These are phyloP conservation scores for Sylvilagus bachmani DNA, from an alignment of 2,113 vertebrate genomes.

Conservation along the genomic window DNA sequence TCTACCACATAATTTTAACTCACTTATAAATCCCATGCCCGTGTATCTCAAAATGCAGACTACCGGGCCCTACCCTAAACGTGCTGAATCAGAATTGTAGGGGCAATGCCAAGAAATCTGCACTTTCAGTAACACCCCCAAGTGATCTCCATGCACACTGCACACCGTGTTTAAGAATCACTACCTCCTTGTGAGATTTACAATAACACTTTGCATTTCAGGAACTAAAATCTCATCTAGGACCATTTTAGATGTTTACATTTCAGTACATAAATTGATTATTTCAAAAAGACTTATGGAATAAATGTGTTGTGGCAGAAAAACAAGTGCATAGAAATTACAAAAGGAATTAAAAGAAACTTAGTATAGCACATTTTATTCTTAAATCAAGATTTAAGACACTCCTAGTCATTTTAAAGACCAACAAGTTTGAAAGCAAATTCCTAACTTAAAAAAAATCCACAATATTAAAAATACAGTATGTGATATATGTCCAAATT, in stretches of 20 bases:
- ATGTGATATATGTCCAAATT: constrained; percentile 50
- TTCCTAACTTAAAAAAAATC: constrained; percentile 46
- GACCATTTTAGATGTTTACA: constrained; percentile 43
- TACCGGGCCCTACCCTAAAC: constrained; percentile 19
- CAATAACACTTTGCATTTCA: constrained; percentile 13
- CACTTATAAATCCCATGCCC: neutral
- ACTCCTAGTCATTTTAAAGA: constrained; percentile 17
- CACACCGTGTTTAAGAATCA: neutral
- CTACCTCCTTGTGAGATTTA: neutral
- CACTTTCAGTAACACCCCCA: neutral
- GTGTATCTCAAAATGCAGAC: constrained; percentile 57
- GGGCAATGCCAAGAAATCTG: neutral
- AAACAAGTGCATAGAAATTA: constrained; percentile 61
- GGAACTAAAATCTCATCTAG: constrained; percentile 30
- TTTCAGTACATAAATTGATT: constrained; percentile 27
- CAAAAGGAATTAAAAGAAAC: constrained; percentile 28
- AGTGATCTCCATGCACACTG: neutral
- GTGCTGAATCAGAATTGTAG: constrained; percentile 57
- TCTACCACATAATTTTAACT: neutral
- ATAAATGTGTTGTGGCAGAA: neutral
- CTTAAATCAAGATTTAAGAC: constrained; percentile 59
- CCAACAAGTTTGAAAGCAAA: constrained; percentile 27
- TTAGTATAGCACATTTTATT: constrained; percentile 12
- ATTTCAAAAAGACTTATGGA: constrained; percentile 41
- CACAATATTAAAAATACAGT: constrained; percentile 28